Evolutionary conservation across 2,888 invertebrate genomes (phyloP).

Genomic region (Amphipoea lucens): DNA sequence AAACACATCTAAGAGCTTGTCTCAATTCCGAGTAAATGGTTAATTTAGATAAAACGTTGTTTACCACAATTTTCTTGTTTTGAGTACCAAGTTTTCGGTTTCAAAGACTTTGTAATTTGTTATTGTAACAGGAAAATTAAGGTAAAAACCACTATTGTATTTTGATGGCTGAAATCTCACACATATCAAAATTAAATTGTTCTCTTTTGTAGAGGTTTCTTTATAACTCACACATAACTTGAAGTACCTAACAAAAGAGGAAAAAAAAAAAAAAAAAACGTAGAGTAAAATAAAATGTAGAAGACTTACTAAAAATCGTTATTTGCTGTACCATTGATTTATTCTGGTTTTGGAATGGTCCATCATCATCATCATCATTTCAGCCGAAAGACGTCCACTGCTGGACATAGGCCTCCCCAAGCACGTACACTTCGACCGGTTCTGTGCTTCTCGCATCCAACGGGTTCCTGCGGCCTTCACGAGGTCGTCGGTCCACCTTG

Average conservation of each 20-base stretch:
- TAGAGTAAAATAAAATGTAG: background rate
- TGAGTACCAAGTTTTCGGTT: conserved; percentile 25
- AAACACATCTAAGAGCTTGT: background rate
- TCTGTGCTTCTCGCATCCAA: too few relatives aligned
- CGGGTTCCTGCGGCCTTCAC: too few relatives aligned
- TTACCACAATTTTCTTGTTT: conserved; percentile 13
- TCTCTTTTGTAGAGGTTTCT: background rate
- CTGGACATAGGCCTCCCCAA: too few relatives aligned
- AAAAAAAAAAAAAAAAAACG: background rate
- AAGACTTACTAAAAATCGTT: background rate
- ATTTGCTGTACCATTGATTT: background rate
- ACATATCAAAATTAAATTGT: conserved; percentile 13
- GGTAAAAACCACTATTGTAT: conserved; percentile 4
- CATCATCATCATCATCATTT: too few relatives aligned
- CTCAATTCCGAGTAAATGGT: conserved; percentile 22
- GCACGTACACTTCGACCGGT: too few relatives aligned
- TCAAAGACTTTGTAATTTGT: conserved; percentile 26
- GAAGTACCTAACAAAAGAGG: background rate
- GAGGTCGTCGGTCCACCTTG: too few relatives aligned
- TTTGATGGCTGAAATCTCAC: conserved; percentile 12
- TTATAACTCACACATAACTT: background rate
- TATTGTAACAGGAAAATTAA: conserved; percentile 1
- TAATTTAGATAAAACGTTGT: conserved; percentile 25
- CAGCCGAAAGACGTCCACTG: too few relatives aligned
- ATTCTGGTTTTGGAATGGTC: background rate